phyloP scores from a whole-genome alignment of 2,888 invertebrate genomes.

The Tridacna gigas region DNA sequence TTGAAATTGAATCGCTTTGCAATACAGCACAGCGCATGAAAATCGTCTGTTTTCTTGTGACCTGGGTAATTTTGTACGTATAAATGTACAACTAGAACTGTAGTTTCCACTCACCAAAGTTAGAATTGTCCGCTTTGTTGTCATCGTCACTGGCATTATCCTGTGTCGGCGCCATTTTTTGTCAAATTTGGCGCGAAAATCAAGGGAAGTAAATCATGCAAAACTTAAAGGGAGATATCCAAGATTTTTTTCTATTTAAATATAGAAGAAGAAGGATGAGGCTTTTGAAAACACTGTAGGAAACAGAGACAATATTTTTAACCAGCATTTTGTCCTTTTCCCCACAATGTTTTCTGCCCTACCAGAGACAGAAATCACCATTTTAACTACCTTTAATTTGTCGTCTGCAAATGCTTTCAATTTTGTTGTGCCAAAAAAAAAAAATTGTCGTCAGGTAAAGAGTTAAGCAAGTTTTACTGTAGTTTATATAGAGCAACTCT shows the following conservation, averaged over 20 bases:
- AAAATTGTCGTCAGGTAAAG: too few species aligned
- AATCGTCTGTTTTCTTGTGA: background rate
- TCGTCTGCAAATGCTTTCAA: too few species aligned
- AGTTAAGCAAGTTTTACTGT: too few species aligned
- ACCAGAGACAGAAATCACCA: too few species aligned
- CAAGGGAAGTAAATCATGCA: constrained; percentile 40
- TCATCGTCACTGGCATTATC: constrained; percentile 53
- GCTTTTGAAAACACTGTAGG: background rate
- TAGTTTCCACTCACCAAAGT: constrained; percentile 27
- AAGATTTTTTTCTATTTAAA: background rate
- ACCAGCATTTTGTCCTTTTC: background rate
- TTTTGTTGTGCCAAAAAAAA: too few species aligned
- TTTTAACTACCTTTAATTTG: too few species aligned
- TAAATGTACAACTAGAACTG: background rate
- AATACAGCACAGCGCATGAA: background rate
- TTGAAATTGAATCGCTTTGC: background rate
- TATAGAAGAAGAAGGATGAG: background rate
- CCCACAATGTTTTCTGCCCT: background rate
- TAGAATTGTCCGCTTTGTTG: constrained; percentile 26
- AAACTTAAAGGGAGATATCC: background rate
- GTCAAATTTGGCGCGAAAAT: constrained; percentile 53
- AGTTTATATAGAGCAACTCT: too few species aligned
- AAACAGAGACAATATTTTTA: background rate
- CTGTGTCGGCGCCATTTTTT: constrained; percentile 72
- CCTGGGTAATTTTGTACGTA: background rate